A percentile compares a stretch with the other conserved stretches of the same genome.
Conservation (phyloP, 2,113 vertebrate genomes). For the Sapayoa aenigma region DNA sequence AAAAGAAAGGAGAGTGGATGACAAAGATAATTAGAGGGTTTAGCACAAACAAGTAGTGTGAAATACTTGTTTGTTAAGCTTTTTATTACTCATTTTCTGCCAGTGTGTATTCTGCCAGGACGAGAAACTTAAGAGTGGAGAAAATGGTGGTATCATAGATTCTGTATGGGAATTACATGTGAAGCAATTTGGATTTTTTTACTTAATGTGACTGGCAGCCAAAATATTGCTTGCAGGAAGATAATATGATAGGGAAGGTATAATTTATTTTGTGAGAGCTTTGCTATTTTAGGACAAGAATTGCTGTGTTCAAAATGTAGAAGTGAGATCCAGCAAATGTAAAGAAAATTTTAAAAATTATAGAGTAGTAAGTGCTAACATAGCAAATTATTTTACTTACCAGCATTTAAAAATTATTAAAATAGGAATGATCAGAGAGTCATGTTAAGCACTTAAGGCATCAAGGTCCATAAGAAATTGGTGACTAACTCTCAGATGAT, state of each 20-base stretch:
- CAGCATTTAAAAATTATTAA: neutral
- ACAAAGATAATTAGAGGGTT: slow-evolving; percentile 23
- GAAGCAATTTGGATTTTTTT: neutral
- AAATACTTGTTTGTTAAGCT: slow-evolving; percentile 1
- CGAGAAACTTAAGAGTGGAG: neutral
- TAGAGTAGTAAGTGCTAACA: neutral
- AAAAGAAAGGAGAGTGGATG: neutral
- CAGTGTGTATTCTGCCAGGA: neutral
- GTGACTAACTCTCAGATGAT: neutral
- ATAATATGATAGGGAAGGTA: neutral
- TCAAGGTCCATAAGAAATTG: neutral
- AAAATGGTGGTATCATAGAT: neutral
- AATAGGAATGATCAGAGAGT: neutral
- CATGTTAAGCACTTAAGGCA: neutral
- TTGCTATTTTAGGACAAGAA: neutral
- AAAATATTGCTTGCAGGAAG: neutral
- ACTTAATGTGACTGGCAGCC: neutral
- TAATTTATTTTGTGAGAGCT: neutral
- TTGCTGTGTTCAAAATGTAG: neutral
- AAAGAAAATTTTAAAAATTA: neutral
- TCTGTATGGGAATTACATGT: neutral
- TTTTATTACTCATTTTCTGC: slow-evolving; percentile 1
- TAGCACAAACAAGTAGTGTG: neutral
- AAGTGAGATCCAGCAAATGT: neutral
- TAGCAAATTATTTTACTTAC: neutral